Percentiles rank a stretch among this genome's conserved stretches.
These are phyloP conservation scores for Sphaeridia pumilis DNA, from an alignment of 2,888 invertebrate species.

Conservation along the genomic window DNA sequence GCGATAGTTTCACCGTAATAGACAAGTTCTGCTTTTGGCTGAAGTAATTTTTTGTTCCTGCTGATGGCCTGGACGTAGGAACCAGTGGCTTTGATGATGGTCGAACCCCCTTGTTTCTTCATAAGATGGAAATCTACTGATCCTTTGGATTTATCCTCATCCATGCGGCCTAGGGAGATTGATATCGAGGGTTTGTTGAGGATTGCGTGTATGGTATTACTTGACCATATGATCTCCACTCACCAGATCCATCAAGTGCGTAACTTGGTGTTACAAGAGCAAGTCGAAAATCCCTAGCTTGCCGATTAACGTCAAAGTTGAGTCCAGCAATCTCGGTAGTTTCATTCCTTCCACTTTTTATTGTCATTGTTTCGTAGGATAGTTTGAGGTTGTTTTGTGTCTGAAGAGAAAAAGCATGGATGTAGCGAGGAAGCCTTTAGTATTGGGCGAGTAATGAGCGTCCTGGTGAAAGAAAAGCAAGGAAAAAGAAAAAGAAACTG, in stretches of 20 bases:
- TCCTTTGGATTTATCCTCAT: constrained; percentile 7
- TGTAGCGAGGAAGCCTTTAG: neutral
- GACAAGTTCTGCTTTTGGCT: constrained; percentile 44
- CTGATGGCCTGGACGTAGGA: constrained; percentile 1
- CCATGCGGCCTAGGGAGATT: constrained; percentile 5
- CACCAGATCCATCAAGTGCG: constrained; percentile 17
- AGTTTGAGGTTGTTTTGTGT: constrained; percentile 1
- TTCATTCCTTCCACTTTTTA: neutral
- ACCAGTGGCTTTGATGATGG: constrained; percentile 5
- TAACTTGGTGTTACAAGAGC: constrained; percentile 9
- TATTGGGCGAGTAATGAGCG: neutral
- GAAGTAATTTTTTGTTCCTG: constrained; percentile 3
- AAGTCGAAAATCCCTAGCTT: constrained; percentile 17
- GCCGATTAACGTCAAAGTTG: constrained; percentile 22
- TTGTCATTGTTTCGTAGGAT: constrained; percentile 4
- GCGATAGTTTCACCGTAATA: constrained; percentile 48
- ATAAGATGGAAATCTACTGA: constrained; percentile 1
- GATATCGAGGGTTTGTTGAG: neutral
- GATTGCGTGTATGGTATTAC: neutral
- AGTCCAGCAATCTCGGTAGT: constrained; percentile 21
- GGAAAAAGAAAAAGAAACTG: neutral
- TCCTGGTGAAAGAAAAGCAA: neutral
- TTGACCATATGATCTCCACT: neutral
- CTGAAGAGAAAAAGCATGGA: constrained; percentile 1
- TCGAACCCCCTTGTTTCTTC: neutral